Base-by-base conservation (phyloP, 2,113 vertebrate species). In the Etia nguti region DNA sequence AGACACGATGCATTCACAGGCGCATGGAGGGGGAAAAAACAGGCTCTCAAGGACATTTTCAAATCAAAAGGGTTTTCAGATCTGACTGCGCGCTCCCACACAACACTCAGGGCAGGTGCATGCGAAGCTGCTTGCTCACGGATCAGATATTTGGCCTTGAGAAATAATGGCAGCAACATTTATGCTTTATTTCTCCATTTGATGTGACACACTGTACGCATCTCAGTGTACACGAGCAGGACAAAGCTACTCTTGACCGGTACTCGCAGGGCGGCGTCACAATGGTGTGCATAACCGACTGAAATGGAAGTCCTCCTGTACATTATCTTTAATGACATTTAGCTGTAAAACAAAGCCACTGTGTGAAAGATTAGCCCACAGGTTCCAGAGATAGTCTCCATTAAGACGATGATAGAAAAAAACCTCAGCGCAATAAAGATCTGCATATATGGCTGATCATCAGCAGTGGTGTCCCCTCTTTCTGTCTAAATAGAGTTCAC, bases 11-110 rank as follows among this genome's bases (percentile, higher is more conserved):
- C 65, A 79, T 92, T 94, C 43, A 86, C 70, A 84, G 80, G 31
- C 1, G 4, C 29, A 26, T n/a, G 6, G 46, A 81, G 15, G 73
- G 38, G 18, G 20, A 22, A 85, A 59, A 18, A 48, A 85, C 9
- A 65, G 7, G 26, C 8, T 79, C 36, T 82, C 56, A 79, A 79
- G 86, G 89, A 93, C 57, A 20, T 65, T 89, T 88, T 89, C 59
- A 84, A 80, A 83, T 92, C 86, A 56, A 73, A 77, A 60, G 89
- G 94, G 90, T 94, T 95, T 95, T 95, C 95, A 95, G 95, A 94
- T 94, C 93, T 88, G 80, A 81, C 92, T 90, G 68, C 56, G 10
- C 2, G 16, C 26, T 85, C 55, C 75, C 70, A 82, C 41, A 24
- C 38, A 56, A 22, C 41, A 77, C 29, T n/a, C 26, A 22, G 13